phyloP scores from a whole-genome alignment of 2,888 invertebrate species.

The Oegoconia quadripuncta region DNA sequence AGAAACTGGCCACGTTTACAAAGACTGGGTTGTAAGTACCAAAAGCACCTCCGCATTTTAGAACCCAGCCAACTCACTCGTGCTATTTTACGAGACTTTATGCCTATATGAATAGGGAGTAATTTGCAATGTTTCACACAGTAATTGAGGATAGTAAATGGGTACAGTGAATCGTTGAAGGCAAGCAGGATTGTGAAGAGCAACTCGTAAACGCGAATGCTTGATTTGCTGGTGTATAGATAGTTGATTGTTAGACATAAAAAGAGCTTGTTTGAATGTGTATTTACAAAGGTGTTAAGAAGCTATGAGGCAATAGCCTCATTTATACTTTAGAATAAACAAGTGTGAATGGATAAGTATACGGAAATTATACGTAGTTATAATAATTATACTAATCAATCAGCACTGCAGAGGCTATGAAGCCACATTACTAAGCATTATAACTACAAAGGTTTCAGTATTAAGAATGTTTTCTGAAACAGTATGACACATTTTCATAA shows the following conservation, averaged over 20 bases:
- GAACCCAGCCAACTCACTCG: slow-evolving; percentile 49
- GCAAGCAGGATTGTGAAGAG: slow-evolving; percentile 66
- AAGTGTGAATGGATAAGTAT: neutral
- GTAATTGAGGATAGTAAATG: slow-evolving; percentile 27
- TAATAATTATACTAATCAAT: neutral
- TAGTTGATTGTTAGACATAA: slow-evolving; percentile 15
- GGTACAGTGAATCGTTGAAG: slow-evolving; percentile 57
- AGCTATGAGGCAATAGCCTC: neutral
- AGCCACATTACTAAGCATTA: neutral
- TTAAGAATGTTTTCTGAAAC: too few species aligned
- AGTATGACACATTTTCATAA: too few species aligned
- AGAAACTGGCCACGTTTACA: slow-evolving; percentile 55
- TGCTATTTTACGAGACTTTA: slow-evolving; percentile 43
- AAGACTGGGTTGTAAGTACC: slow-evolving; percentile 70
- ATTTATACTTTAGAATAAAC: neutral
- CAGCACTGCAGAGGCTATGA: slow-evolving; percentile 6
- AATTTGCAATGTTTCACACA: slow-evolving; percentile 37
- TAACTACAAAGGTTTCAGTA: too few species aligned
- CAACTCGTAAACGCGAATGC: slow-evolving; percentile 48
- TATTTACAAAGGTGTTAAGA: slow-evolving; percentile 3
- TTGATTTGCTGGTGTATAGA: slow-evolving; percentile 51
- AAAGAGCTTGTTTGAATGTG: slow-evolving; percentile 12
- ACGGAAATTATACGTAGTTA: too few species aligned
- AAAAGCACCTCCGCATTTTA: slow-evolving; percentile 70
- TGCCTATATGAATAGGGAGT: slow-evolving; percentile 35